Conservation (phyloP, 2,888 invertebrate genomes). For the Pseudolycoriella hygida region DNA sequence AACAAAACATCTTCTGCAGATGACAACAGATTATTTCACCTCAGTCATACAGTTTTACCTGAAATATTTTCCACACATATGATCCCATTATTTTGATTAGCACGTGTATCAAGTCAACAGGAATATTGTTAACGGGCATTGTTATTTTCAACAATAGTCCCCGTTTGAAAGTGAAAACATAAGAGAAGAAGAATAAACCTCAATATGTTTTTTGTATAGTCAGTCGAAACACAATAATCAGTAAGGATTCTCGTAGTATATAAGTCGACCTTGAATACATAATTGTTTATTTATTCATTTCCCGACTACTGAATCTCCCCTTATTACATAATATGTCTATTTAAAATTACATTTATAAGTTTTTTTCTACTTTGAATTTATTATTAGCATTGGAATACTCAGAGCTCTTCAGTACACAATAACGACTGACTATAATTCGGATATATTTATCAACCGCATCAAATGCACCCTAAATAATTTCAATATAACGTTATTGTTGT, state of each 20-base stretch:
- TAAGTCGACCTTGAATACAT: too few species aligned
- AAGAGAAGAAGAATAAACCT: not conserved
- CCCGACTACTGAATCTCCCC: too few species aligned
- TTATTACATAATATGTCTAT: too few species aligned
- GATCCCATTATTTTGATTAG: constrained; percentile 3
- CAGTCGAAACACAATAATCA: not conserved
- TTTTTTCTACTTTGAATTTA: not conserved
- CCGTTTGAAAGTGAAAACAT: not conserved
- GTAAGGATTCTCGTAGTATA: too few species aligned
- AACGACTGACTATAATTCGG: too few species aligned
- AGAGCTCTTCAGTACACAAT: too few species aligned
- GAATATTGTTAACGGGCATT: not conserved
- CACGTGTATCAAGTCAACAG: constrained; percentile 2
- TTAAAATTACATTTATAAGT: too few species aligned
- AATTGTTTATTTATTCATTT: too few species aligned
- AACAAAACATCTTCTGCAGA: too few species aligned
- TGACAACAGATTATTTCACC: too few species aligned
- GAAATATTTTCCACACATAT: not conserved
- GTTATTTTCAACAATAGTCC: not conserved
- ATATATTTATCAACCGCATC: not conserved
- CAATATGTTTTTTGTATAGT: not conserved
- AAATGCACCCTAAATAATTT: too few species aligned
- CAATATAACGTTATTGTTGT: too few species aligned
- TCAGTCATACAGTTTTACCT: not conserved
- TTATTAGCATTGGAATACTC: not conserved